These are phyloP conservation scores for Microctonus hyperodae DNA, from an alignment of 2,888 invertebrate genomes.

Conservation along the genomic window DNA sequence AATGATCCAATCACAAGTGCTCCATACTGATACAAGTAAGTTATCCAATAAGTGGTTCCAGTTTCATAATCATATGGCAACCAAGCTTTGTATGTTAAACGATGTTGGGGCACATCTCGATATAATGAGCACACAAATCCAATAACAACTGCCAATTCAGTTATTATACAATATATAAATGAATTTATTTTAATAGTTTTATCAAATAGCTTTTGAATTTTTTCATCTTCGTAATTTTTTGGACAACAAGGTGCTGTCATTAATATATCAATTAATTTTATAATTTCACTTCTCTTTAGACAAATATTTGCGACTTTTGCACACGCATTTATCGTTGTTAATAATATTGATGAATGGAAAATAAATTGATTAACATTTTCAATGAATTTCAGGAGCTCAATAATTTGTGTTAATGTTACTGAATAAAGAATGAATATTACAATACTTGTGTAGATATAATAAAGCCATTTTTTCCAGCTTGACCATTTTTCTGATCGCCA, in stretches of 20 bases:
- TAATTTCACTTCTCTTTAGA: not conserved
- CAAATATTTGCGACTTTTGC: constrained; percentile 7
- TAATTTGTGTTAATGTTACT: not conserved
- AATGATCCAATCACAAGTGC: constrained; percentile 1
- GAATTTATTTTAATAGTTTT: constrained; percentile 2
- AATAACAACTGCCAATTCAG: constrained; percentile 10
- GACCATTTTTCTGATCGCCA: constrained; percentile 6
- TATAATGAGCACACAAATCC: constrained; percentile 26
- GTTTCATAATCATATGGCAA: constrained; percentile 37
- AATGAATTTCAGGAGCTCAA: not conserved
- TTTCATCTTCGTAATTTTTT: not conserved
- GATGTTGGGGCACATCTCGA: constrained; percentile 21
- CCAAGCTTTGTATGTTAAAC: constrained; percentile 39
- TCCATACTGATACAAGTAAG: constrained; percentile 25
- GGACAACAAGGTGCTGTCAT: constrained; percentile 7
- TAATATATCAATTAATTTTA: not conserved
- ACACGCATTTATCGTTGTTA: constrained; percentile 13
- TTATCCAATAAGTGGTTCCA: constrained; percentile 33
- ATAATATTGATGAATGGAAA: constrained; percentile 2
- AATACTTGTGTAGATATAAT: constrained; percentile 4
- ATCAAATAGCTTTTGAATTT: constrained; percentile 8
- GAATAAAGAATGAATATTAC: constrained; percentile 3
- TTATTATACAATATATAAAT: constrained; percentile 6
- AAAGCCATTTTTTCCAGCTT: constrained; percentile 6
- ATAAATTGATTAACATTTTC: constrained; percentile 6